Conservation (phyloP, 2,888 invertebrate species). For the Diarsia mendica region DNA sequence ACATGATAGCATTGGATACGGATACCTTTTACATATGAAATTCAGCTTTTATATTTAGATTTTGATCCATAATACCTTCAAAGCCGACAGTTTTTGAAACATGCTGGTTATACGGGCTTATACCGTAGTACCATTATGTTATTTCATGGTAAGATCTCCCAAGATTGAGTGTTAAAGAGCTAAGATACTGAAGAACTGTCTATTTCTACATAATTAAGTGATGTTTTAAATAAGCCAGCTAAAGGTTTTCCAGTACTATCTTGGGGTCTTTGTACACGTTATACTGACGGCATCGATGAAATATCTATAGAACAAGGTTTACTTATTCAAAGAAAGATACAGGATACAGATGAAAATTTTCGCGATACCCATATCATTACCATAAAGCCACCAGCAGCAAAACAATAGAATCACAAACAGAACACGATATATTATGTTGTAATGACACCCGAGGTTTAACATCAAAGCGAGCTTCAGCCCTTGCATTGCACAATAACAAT, state of each 20-base stretch:
- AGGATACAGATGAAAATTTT: not conserved
- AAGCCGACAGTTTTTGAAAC: not conserved
- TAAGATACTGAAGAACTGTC: not conserved
- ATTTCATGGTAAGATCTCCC: not conserved
- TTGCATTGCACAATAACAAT: constrained; percentile 38
- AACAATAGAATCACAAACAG: constrained; percentile 5
- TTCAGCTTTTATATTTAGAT: not conserved
- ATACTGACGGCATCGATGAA: not conserved
- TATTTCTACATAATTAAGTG: not conserved
- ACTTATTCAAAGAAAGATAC: not conserved
- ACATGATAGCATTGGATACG: constrained; percentile 29
- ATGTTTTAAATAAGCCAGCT: not conserved
- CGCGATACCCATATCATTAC: not conserved
- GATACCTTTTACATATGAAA: constrained; percentile 1
- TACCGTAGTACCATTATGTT: not conserved
- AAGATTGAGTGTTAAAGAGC: not conserved
- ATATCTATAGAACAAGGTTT: not conserved
- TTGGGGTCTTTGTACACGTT: not conserved
- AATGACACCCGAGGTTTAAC: constrained; percentile 25
- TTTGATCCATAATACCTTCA: not conserved
- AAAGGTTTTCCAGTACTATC: not conserved
- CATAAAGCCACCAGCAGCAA: not conserved
- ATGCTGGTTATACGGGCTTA: not conserved
- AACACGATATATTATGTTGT: constrained; percentile 15
- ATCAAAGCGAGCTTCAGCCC: constrained; percentile 24